Percentiles rank a stretch among this genome's conserved stretches.
Conservation (phyloP, 2,888 invertebrate genomes). For the Conops quadrifasciatus region DNA sequence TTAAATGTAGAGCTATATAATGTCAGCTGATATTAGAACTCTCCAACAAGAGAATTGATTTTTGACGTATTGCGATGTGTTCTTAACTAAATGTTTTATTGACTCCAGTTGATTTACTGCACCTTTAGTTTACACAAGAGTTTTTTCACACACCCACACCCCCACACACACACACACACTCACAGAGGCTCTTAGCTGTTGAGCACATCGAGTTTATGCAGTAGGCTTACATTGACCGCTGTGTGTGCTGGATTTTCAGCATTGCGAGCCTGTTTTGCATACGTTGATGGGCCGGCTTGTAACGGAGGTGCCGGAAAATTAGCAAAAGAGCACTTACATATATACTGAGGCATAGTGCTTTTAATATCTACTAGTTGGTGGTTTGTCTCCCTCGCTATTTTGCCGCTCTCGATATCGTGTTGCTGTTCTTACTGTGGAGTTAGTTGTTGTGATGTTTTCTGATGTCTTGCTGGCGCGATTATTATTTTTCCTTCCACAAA, state of each 20-base stretch:
- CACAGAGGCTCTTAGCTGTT: conserved; percentile 3
- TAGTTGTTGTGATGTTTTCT: background rate
- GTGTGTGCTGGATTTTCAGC: background rate
- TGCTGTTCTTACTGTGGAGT: conserved; percentile 28
- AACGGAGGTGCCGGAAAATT: background rate
- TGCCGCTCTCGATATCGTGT: conserved; percentile 12
- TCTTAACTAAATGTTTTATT: too few species aligned
- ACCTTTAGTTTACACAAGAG: conserved; percentile 4
- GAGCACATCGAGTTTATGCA: conserved; percentile 6
- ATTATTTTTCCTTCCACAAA: conserved; percentile 32
- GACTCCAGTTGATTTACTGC: conserved; percentile 28
- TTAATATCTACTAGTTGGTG: conserved; percentile 37
- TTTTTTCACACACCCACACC: background rate
- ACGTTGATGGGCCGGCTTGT: too few species aligned
- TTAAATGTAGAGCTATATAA: too few species aligned
- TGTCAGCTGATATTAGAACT: too few species aligned
- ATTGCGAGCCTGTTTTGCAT: conserved; percentile 3
- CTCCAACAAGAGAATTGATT: too few species aligned
- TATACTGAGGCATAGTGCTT: conserved; percentile 40
- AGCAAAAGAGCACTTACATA: conserved; percentile 33
- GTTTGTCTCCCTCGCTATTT: conserved; percentile 19
- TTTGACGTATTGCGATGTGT: too few species aligned
- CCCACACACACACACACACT: background rate
- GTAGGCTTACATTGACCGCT: conserved; percentile 5
- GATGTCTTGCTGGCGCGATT: conserved; percentile 7